Percentiles rank a stretch among this genome's conserved stretches.
Conservation (phyloP, 2,113 vertebrate species). For the Rhinolophus sinicus region DNA sequence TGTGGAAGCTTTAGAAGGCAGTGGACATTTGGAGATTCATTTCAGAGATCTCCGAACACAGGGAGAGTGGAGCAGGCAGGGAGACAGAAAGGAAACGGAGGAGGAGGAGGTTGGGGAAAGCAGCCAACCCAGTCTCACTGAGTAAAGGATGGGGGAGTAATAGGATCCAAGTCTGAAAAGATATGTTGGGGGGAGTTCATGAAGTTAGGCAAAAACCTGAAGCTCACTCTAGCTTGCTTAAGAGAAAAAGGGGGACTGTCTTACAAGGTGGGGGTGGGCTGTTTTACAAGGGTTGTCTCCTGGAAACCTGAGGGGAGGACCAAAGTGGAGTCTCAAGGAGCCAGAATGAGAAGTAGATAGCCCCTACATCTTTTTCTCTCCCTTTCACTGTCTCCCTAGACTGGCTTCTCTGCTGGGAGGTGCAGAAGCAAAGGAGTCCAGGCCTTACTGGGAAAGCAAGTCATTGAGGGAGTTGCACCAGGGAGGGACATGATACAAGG, state of each 20-base stretch:
- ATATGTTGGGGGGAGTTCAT: neutral
- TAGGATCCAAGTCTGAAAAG: neutral
- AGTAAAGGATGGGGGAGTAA: neutral
- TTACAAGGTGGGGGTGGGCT: neutral
- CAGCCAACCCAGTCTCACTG: neutral
- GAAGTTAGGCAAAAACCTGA: neutral
- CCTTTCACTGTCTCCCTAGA: neutral
- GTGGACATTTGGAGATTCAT: neutral
- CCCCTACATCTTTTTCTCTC: neutral
- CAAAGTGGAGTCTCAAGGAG: neutral
- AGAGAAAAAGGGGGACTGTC: neutral
- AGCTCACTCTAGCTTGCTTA: neutral
- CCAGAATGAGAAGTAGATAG: neutral
- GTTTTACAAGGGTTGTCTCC: neutral
- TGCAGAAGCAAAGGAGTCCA: neutral
- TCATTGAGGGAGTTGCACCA: neutral
- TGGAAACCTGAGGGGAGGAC: neutral
- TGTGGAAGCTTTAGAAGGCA: neutral
- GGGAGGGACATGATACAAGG: neutral
- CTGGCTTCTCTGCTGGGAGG: neutral
- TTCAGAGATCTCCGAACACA: neutral
- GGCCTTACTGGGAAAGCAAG: neutral
- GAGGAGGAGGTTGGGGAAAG: neutral
- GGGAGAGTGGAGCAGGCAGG: neutral
- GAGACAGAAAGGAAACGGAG: neutral